phyloP scores from a whole-genome alignment of 2,888 invertebrate genomes.

The Pherbina coryleti region DNA sequence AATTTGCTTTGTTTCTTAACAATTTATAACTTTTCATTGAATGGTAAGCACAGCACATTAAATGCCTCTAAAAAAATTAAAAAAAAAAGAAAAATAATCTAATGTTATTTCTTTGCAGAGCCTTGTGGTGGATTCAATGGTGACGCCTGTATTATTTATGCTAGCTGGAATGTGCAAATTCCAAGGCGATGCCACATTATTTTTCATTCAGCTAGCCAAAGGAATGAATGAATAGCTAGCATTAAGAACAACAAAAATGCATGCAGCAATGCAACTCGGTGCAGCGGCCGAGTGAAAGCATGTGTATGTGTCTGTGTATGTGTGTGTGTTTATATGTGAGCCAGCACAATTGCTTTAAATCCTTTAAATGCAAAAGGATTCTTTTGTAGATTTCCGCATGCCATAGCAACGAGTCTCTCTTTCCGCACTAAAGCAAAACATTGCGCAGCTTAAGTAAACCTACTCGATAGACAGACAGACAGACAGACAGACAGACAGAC shows the following conservation, averaged over 20 bases:
- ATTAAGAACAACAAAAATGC: neutral
- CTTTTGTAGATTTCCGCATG: neutral
- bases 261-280: neutral
- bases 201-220: constrained; percentile 44
- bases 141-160: neutral
- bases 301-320: constrained; percentile 3
- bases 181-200: constrained; percentile 64
- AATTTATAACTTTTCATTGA: too few relatives aligned
- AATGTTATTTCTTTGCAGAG: neutral
- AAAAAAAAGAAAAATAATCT: too few relatives aligned
- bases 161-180: constrained; percentile 61
- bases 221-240: neutral
- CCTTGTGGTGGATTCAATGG: neutral
- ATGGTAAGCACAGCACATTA: too few relatives aligned
- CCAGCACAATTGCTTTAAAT: constrained; percentile 35
- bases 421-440: constrained; percentile 6
- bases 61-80: too few relatives aligned
- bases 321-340: neutral
- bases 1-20: too few relatives aligned
- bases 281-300: neutral
- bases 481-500: too few relatives aligned
- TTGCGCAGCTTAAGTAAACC: neutral
- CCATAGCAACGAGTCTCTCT: neutral
- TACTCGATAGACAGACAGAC: neutral
- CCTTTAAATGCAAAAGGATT: constrained; percentile 26